phyloP scores from a whole-genome alignment of 2,797 vertebrate species.

The Cheirogaleus major region DNA sequence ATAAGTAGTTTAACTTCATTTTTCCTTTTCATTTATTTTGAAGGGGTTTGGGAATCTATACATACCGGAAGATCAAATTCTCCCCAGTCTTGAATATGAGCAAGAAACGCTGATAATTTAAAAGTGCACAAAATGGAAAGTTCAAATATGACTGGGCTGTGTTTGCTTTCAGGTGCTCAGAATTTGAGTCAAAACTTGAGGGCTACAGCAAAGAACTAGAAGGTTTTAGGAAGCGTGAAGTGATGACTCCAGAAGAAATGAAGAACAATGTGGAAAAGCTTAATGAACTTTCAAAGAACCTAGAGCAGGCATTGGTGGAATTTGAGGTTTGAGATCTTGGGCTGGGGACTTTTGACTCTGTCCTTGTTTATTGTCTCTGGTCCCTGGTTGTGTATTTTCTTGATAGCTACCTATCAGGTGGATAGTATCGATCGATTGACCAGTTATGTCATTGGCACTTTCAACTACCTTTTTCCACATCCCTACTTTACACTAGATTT shows the following conservation, averaged over 20 bases:
- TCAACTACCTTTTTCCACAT: not conserved
- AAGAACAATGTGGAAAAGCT: slow-evolving; percentile 90
- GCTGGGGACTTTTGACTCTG: not conserved
- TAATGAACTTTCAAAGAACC: slow-evolving; percentile 84
- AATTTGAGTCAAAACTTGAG: slow-evolving; percentile 87
- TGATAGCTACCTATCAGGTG: not conserved
- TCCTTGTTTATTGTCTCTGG: not conserved
- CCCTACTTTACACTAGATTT: not conserved
- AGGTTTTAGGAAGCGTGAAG: slow-evolving; percentile 88
- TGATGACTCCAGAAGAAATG: slow-evolving; percentile 88
- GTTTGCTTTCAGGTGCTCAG: slow-evolving; percentile 84
- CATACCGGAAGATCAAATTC: not conserved
- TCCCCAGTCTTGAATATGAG: not conserved
- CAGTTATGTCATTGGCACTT: not conserved
- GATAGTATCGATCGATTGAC: not conserved
- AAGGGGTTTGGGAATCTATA: not conserved
- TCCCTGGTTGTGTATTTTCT: not conserved
- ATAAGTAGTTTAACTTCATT: not conserved
- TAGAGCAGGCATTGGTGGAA: slow-evolving; percentile 88
- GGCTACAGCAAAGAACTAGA: slow-evolving; percentile 87
- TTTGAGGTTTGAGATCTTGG: slow-evolving; percentile 88
- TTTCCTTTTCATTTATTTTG: slow-evolving; percentile 10
- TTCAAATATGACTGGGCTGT: not conserved
- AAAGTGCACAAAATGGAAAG: not conserved
- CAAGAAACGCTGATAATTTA: not conserved